Base-by-base conservation (phyloP, 2,797 vertebrate species). In the Macroramphosus scolopax region DNA sequence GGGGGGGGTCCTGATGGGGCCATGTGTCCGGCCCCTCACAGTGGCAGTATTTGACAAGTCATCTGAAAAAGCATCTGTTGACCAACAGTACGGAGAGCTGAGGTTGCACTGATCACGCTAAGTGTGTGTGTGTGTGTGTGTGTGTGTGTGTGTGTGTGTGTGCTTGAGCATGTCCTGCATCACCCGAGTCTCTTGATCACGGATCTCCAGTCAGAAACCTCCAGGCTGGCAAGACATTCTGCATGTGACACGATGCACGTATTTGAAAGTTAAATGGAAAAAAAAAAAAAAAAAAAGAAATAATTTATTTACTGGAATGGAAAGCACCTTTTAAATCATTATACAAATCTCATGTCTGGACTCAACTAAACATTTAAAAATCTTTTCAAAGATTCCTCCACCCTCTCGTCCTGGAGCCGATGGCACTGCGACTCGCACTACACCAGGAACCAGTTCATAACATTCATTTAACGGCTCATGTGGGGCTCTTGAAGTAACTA, bases 21-120 rank as follows among this genome's bases (percentile, higher is more conserved):
- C 68, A 14, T 34, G 47, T 51, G 75, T 50, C 17, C 18, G 77
- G 77, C 73, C 82, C 77, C 78, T 86, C 87, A 85, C 84, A 85
- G 85, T 88, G 85, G 82, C 80, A 84, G 81, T 87, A 78, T 75
- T 63, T 52, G 73, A 83, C 53, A 75, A n/a, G 75, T 81, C 66
- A 20, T 71, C 70, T 39, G 44, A 75, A 68, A 73, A 83, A 79
- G 67, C 64, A 54, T 80, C 57, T 25, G 58, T 70, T 80, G 52
- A 72, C 55, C 68, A 66, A 75, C 71, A 66, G 69, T 60, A 61
- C 57, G 63, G 62, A 78, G 63, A 80, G 63, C 63, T 72, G 77
- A 84, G 77, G 81, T 61, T 69, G 53, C 58, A 60, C 64, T 51
- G 76, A 75, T 65, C 54, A 38, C 46, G 36, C 33, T 20, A 26